phyloP scores from a whole-genome alignment of 1,140 invertebrate genomes.

The Arion vulgaris region DNA sequence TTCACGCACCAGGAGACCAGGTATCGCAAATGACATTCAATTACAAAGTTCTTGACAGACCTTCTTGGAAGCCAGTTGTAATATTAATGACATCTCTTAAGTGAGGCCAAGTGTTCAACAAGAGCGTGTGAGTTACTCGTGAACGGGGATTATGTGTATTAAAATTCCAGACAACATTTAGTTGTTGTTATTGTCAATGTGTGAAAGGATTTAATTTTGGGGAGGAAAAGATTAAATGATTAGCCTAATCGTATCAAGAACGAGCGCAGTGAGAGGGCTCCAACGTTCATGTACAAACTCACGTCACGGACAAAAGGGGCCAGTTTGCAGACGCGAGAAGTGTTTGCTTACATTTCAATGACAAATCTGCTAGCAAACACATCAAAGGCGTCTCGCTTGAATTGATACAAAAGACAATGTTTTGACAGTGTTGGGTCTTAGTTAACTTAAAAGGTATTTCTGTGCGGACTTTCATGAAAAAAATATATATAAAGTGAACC shows the following conservation, averaged over 20 bases:
- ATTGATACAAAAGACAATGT: not conserved
- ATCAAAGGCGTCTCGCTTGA: not conserved
- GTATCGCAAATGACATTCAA: not conserved
- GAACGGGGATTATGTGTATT: not conserved
- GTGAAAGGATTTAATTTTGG: not conserved
- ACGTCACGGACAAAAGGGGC: not conserved
- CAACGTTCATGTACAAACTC: not conserved
- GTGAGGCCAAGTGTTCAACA: not conserved
- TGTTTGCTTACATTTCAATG: constrained; percentile 10
- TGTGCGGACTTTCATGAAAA: not conserved
- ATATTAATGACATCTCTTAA: not conserved
- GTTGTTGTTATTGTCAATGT: not conserved
- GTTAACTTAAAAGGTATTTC: not conserved
- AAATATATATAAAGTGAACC: not conserved
- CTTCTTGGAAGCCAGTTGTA: not conserved
- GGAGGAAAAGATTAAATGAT: not conserved
- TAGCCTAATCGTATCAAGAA: not conserved
- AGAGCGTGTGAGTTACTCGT: not conserved
- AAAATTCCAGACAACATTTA: not conserved
- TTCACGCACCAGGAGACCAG: too few relatives aligned
- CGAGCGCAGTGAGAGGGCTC: not conserved
- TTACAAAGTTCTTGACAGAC: not conserved
- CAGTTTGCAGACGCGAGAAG: not conserved
- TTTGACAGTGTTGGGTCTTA: not conserved
- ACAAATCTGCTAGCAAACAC: not conserved